These are phyloP conservation scores for Hyaena hyaena DNA, from an alignment of 2,113 vertebrate species.

Conservation along the genomic window DNA sequence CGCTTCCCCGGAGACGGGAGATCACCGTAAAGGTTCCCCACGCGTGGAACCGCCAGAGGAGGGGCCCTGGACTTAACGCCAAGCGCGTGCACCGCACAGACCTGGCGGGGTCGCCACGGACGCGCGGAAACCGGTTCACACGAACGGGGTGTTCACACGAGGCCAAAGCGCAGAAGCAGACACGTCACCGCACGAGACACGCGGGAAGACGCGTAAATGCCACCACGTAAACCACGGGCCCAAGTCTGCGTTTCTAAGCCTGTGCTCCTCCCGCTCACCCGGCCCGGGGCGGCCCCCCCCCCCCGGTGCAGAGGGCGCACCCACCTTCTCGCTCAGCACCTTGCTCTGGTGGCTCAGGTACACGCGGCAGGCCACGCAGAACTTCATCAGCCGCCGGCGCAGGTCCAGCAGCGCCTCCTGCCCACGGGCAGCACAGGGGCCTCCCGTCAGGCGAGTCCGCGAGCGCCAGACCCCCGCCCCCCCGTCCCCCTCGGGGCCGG, in stretches of 20 bases:
- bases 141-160: accelerated
- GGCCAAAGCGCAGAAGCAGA: accelerated
- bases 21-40: background rate
- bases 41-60: too few relatives aligned
- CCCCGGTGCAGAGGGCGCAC: background rate
- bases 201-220: accelerated
- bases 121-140: too few relatives aligned
- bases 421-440: background rate
- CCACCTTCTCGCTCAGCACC: background rate
- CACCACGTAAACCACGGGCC: accelerated
- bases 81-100: too few relatives aligned
- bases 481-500: too few relatives aligned
- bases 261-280: accelerated
- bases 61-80: too few relatives aligned
- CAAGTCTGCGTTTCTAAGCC: too few relatives aligned
- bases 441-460: background rate
- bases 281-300: background rate
- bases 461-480: too few relatives aligned
- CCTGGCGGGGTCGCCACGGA: too few relatives aligned
- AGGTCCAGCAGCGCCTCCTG: background rate
- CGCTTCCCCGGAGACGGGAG: background rate
- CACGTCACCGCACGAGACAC: accelerated
- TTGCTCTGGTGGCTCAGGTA: background rate
- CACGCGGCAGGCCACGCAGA: background rate
- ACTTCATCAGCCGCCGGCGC: background rate